Conservation (phyloP, 2,888 invertebrate genomes). For the Drosophila subquinaria region DNA sequence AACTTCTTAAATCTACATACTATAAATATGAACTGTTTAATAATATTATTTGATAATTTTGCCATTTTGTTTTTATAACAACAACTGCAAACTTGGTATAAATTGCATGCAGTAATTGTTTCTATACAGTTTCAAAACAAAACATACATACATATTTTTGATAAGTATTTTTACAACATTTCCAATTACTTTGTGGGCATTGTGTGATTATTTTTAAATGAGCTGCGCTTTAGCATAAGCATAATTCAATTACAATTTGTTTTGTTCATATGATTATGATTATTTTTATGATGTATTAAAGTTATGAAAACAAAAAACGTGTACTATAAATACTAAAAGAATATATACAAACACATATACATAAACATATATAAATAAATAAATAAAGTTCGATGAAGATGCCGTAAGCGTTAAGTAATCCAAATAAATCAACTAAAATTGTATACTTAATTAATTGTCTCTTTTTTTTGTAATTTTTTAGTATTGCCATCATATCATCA, state of each 20-base stretch:
- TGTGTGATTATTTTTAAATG: constrained; percentile 74
- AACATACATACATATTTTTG: constrained; percentile 71
- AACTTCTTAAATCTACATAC: constrained; percentile 9
- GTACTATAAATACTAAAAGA: constrained; percentile 68
- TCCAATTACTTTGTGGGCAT: constrained; percentile 60
- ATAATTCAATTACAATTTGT: constrained; percentile 71
- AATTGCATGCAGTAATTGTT: constrained; percentile 66
- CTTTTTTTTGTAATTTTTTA: constrained; percentile 19
- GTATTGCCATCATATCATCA: constrained; percentile 42
- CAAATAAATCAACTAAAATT: constrained; percentile 70
- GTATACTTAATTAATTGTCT: constrained; percentile 47
- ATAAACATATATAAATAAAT: constrained; percentile 38
- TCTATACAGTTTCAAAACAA: constrained; percentile 41
- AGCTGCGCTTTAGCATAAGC: constrained; percentile 66
- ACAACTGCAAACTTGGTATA: constrained; percentile 40
- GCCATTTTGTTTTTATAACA: constrained; percentile 60
- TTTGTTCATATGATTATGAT: constrained; percentile 78
- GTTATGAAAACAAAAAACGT: constrained; percentile 69
- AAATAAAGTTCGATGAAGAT: constrained; percentile 65
- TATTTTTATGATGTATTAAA: constrained; percentile 80
- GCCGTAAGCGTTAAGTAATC: constrained; percentile 71
- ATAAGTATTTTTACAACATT: constrained; percentile 73
- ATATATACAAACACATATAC: constrained; percentile 41
- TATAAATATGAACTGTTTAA: constrained; percentile 31
- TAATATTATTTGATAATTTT: constrained; percentile 49